Percentiles rank a stretch among this genome's conserved stretches.
Conservation (phyloP, 1,140 invertebrate species). For the Pemphigus obesinymphae region DNA sequence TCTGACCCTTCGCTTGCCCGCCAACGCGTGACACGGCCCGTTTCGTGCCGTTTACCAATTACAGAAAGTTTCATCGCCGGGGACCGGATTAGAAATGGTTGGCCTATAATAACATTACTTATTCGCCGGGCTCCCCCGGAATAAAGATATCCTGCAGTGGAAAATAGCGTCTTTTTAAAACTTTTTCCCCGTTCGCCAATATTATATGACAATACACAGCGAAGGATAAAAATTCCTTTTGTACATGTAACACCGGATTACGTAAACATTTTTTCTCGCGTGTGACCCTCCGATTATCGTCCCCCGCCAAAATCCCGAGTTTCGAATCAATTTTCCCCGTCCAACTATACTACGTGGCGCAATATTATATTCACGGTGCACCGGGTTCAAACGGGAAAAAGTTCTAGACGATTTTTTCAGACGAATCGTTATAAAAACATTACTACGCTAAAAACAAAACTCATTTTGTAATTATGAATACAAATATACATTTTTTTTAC, state of each 20-base stretch:
- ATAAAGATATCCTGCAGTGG: constrained; percentile 20
- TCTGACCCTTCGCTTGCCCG: constrained; percentile 2
- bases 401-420: too few species aligned
- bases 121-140: not conserved
- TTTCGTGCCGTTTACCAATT: constrained; percentile 39
- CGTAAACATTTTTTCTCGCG: not conserved
- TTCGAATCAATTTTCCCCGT: not conserved
- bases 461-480: too few species aligned
- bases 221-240: not conserved
- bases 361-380: too few species aligned
- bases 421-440: too few species aligned
- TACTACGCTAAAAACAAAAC: too few species aligned
- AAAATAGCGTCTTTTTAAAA: constrained; percentile 29
- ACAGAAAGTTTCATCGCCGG: constrained; percentile 26
- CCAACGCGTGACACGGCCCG: not conserved
- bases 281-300: too few species aligned
- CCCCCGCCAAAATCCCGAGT: not conserved
- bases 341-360: not conserved
- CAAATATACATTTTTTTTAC: too few species aligned
- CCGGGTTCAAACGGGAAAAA: too few species aligned
- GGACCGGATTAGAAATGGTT: constrained; percentile 24
- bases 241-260: not conserved
- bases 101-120: constrained; percentile 40
- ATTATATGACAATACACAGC: not conserved
- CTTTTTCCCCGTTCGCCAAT: not conserved